Percentiles rank a stretch among this genome's conserved stretches.
phyloP scores from a whole-genome alignment of 2,888 invertebrate genomes.

The Protonemura montana region DNA sequence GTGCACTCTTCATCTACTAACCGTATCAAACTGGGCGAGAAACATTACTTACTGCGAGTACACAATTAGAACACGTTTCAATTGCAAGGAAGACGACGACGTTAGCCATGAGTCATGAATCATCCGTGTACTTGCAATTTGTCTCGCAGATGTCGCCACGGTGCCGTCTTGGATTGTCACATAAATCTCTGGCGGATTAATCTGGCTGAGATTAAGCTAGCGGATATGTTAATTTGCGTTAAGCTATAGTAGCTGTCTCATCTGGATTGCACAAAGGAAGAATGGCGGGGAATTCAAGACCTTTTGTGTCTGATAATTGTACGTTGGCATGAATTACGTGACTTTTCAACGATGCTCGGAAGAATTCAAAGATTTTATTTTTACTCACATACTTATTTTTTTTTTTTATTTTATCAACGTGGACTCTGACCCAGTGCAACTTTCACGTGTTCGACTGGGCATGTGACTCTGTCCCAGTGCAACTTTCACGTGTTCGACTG shows the following conservation, averaged over 20 bases:
- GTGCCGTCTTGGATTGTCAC: constrained; percentile 7
- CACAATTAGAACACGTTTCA: not conserved
- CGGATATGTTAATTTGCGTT: not conserved
- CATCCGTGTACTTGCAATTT: not conserved
- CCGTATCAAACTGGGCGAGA: not conserved
- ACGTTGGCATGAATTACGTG: no score
- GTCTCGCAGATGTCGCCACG: not conserved
- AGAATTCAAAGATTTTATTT: no score
- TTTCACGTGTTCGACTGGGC: no score
- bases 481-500: no score
- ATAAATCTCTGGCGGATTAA: not conserved
- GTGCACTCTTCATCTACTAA: not conserved
- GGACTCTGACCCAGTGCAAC: no score
- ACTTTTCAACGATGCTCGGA: no score
- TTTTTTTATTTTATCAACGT: no score
- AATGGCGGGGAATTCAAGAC: no score
- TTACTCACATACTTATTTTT: no score
- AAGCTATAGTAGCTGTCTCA: not conserved
- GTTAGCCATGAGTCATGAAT: not conserved
- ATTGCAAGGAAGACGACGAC: not conserved
- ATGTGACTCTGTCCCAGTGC: no score
- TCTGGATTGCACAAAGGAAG: no score
- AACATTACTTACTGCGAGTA: not conserved
- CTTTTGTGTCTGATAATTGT: no score
- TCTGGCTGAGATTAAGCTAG: not conserved